These are phyloP conservation scores for Anarhynchus alexandrinus DNA, from an alignment of 2,113 vertebrate genomes.

Conservation along the genomic window DNA sequence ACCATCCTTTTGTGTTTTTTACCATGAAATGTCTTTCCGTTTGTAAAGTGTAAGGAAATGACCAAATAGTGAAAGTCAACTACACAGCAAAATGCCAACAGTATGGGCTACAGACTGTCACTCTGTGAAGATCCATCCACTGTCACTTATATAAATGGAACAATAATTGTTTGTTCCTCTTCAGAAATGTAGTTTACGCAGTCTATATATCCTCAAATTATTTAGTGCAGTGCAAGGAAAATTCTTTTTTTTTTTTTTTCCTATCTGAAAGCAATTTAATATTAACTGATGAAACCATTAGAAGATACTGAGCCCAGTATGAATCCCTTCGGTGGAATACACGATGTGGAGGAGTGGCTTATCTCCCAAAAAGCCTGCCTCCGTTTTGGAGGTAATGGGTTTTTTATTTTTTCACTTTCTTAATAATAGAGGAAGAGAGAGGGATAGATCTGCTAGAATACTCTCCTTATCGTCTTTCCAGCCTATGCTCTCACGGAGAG, in stretches of 20 bases:
- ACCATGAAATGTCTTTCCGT: neutral
- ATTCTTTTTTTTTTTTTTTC: neutral
- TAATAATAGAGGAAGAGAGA: constrained; percentile 41
- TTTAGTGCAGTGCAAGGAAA: constrained; percentile 4
- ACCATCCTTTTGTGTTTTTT: neutral
- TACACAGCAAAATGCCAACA: neutral
- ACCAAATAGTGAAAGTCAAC: neutral
- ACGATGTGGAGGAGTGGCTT: neutral
- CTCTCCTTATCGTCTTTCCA: constrained; percentile 6
- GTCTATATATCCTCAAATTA: constrained; percentile 2
- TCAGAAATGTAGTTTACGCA: constrained; percentile 10
- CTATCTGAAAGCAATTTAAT: constrained; percentile 41
- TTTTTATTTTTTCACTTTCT: neutral
- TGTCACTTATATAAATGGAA: neutral
- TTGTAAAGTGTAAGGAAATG: neutral
- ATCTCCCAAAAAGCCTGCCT: constrained; percentile 35
- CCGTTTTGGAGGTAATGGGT: constrained; percentile 22
- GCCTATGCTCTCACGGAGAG: constrained; percentile 3
- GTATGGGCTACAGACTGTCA: neutral
- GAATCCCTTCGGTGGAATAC: neutral
- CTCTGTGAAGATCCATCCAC: neutral
- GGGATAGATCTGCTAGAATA: constrained; percentile 25
- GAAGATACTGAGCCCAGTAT: constrained; percentile 1
- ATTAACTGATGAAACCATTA: constrained; percentile 51
- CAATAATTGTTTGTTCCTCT: constrained; percentile 25